phyloP scores from a whole-genome alignment of 1,140 invertebrate genomes.

The Polypedilum vanderplanki region DNA sequence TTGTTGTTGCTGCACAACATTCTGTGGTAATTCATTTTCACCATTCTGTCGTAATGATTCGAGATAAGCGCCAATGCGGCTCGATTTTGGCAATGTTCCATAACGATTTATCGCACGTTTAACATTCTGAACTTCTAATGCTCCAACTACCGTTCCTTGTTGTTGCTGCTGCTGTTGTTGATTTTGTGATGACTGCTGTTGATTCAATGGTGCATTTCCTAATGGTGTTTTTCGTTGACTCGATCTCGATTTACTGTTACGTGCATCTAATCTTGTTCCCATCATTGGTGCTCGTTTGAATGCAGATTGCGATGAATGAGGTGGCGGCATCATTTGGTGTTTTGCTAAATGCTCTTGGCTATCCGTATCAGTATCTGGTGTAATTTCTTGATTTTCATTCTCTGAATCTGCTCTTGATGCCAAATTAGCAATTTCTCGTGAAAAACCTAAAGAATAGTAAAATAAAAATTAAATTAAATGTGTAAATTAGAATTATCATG shows the following conservation, averaged over 20 bases:
- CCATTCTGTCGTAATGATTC: slow-evolving; percentile 81
- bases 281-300: slow-evolving; percentile 51
- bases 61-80: slow-evolving; percentile 89
- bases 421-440: slow-evolving; percentile 40
- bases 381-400: slow-evolving; percentile 53
- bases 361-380: slow-evolving; percentile 55
- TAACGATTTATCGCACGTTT: slow-evolving; percentile 94
- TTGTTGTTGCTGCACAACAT: slow-evolving; percentile 32
- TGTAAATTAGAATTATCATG: neutral
- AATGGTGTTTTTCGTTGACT: slow-evolving; percentile 47
- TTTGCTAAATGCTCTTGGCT: slow-evolving; percentile 43
- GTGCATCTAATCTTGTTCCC: slow-evolving; percentile 46
- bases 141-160: slow-evolving; percentile 58
- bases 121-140: slow-evolving; percentile 93
- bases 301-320: slow-evolving; percentile 42
- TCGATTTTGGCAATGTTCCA: slow-evolving; percentile 91
- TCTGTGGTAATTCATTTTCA: slow-evolving; percentile 36
- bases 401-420: slow-evolving; percentile 49
- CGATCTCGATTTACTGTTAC: slow-evolving; percentile 51
- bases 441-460: slow-evolving; percentile 35
- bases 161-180: slow-evolving; percentile 24
- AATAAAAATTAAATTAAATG: neutral
- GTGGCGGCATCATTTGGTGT: slow-evolving; percentile 38
- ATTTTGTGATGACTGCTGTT: neutral
- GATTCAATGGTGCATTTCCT: neutral